Evolutionary conservation across 2,888 invertebrate species (phyloP).

Genomic region (Acleris emargana): DNA sequence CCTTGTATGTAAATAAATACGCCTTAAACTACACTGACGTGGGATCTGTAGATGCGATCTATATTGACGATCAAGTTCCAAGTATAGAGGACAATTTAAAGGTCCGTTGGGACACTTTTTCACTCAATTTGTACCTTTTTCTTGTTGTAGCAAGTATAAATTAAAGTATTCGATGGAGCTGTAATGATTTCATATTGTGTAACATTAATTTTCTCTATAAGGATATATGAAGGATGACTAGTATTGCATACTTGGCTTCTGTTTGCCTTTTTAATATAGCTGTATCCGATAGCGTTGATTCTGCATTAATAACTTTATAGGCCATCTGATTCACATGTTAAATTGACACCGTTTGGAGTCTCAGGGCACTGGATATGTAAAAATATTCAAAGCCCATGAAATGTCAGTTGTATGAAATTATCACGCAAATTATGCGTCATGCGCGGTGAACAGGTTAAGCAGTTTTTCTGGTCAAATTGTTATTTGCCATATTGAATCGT

Average conservation of each 20-base stretch:
- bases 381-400: too few species aligned
- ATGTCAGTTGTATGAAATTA: too few species aligned
- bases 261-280: slow-evolving; percentile 73
- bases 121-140: slow-evolving; percentile 66
- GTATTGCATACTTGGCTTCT: slow-evolving; percentile 52
- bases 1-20: slow-evolving; percentile 53
- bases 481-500: slow-evolving; percentile 70
- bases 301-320: slow-evolving; percentile 42
- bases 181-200: slow-evolving; percentile 52
- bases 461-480: slow-evolving; percentile 66
- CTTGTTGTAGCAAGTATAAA: slow-evolving; percentile 52
- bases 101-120: slow-evolving; percentile 67
- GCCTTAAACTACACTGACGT: slow-evolving; percentile 56
- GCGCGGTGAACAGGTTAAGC: slow-evolving; percentile 36
- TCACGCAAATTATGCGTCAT: too few species aligned
- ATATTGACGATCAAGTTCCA: slow-evolving; percentile 58
- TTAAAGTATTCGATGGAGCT: slow-evolving; percentile 47
- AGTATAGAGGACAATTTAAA: slow-evolving; percentile 65
- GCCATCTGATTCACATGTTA: too few species aligned
- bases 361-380: too few species aligned
- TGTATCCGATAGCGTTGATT: slow-evolving; percentile 71
- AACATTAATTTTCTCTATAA: slow-evolving; percentile 56
- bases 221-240: slow-evolving; percentile 63
- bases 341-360: too few species aligned
- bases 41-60: slow-evolving; percentile 55